Conservation (phyloP, 1,140 invertebrate species). For the Episyrphus balteatus region DNA sequence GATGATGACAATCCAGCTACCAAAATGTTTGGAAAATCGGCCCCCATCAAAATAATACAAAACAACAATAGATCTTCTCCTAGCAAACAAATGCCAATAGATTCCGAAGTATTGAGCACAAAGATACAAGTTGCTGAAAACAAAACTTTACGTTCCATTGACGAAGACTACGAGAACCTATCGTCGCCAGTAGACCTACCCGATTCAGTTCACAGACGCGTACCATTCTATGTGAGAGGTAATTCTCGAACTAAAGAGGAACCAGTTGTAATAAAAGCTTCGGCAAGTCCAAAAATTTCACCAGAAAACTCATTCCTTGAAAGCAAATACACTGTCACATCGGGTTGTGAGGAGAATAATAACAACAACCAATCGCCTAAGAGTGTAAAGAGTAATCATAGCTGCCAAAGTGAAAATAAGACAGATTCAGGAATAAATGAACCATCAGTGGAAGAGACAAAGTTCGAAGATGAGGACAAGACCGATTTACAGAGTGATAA, state of each 20-base stretch:
- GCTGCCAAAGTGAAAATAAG: neutral
- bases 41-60: conserved; percentile 35
- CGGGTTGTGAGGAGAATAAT: conserved; percentile 28
- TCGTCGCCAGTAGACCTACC: conserved; percentile 29
- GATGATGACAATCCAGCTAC: conserved; percentile 25
- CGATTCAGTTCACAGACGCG: conserved; percentile 24
- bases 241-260: conserved; percentile 18
- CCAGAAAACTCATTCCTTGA: conserved; percentile 35
- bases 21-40: conserved; percentile 31
- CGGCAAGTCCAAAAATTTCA: conserved; percentile 32
- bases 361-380: conserved; percentile 15
- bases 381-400: neutral
- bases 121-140: conserved; percentile 32
- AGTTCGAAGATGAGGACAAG: neutral
- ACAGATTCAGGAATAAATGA: neutral
- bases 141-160: conserved; percentile 29
- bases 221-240: conserved; percentile 21
- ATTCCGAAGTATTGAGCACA: conserved; percentile 31
- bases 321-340: conserved; percentile 19
- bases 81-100: conserved; percentile 23
- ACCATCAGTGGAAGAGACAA: neutral
- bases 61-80: conserved; percentile 21
- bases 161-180: conserved; percentile 30
- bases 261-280: conserved; percentile 31
- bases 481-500: conserved; percentile 14